Conservation (phyloP, 2,113 vertebrate genomes). For the Xiphophorus couchianus region DNA sequence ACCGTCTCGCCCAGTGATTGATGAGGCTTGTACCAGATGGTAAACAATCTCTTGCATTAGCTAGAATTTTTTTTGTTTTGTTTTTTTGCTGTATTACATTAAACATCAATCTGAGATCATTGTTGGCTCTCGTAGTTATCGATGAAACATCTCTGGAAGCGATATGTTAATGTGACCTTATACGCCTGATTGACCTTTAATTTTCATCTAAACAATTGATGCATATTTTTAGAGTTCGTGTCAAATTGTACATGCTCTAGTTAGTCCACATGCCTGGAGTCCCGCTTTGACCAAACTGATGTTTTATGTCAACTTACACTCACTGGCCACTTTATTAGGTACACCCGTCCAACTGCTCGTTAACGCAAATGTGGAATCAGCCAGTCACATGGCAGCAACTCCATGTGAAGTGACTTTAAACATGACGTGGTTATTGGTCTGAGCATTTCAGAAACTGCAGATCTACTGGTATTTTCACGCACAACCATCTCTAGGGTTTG, state of each 20-base stretch:
- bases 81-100: slow-evolving; percentile 6
- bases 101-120: slow-evolving; percentile 10
- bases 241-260: slow-evolving; percentile 46
- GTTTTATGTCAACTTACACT: not conserved
- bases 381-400: too few species aligned
- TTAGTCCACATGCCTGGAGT: slow-evolving; percentile 31
- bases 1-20: too few species aligned
- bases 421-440: too few species aligned
- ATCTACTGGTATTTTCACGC: too few species aligned
- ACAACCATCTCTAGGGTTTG: too few species aligned
- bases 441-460: too few species aligned
- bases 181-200: slow-evolving; percentile 52
- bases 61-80: slow-evolving; percentile 1
- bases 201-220: slow-evolving; percentile 54
- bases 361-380: too few species aligned
- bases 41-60: not conserved
- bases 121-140: slow-evolving; percentile 34
- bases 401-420: too few species aligned
- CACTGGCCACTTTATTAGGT: too few species aligned
- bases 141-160: slow-evolving; percentile 32
- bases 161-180: slow-evolving; percentile 71
- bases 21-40: too few species aligned
- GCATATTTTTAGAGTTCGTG: slow-evolving; percentile 37
- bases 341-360: too few species aligned
- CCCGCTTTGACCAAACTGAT: not conserved